A percentile compares a stretch with the other conserved stretches of the same genome.
phyloP scores from a whole-genome alignment of 2,113 vertebrate species.

The Arenaria interpres region DNA sequence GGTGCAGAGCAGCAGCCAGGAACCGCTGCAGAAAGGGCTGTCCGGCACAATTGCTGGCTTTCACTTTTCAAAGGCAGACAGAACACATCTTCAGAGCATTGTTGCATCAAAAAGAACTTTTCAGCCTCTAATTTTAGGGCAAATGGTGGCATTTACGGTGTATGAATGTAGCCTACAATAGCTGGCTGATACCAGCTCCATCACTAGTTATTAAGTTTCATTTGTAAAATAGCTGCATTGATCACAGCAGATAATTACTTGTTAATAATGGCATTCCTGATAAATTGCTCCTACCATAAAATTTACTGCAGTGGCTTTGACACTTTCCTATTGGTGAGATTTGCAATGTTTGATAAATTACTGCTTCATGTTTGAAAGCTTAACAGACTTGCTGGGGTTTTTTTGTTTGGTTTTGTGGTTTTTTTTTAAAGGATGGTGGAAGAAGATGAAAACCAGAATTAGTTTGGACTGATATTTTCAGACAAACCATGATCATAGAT shows the following conservation, averaged over 20 bases:
- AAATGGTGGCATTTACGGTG: fast-evolving
- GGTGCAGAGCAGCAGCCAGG: neutral
- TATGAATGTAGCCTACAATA: neutral
- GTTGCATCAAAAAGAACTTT: neutral
- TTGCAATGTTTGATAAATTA: neutral
- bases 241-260: neutral
- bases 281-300: neutral
- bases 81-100: neutral
- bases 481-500: neutral
- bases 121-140: neutral
- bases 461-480: neutral
- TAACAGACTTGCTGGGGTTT: neutral
- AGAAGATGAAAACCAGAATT: neutral
- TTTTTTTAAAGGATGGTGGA: neutral
- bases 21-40: too few relatives aligned
- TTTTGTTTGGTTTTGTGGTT: too few relatives aligned
- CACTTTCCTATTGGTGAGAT: neutral
- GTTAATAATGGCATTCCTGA: neutral
- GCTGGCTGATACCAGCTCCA: neutral
- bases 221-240: neutral
- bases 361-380: neutral
- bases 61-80: neutral
- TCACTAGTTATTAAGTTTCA: neutral
- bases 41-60: neutral
- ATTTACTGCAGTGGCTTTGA: neutral